Evolutionary conservation across 2,113 vertebrate genomes (phyloP), one percentile per base, ranked within the genome.

Genomic region (Nicator chloris): DNA sequence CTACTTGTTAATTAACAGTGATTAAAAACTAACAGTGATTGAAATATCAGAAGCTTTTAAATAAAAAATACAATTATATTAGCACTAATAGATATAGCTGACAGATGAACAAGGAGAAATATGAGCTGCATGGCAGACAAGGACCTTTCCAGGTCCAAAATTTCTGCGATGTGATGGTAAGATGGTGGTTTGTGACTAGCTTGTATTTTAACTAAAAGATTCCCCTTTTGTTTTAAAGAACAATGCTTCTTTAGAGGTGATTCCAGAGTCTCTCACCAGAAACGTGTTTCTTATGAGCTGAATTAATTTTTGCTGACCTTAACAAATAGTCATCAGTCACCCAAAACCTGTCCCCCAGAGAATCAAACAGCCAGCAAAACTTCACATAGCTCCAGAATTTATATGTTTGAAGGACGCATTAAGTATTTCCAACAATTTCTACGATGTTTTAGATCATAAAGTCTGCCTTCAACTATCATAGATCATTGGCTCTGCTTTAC

Each of bases 361-460:
- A 82, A 69, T 78, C 77, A 87, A 91, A 82, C 27, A 94, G 47
- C 37, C 82, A 92, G 69, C 0, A 8, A 90, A 92, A 92, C 45
- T 78, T 93, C 70, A 73, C 63, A 66, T 2, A 75, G 66, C 56
- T 90, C 66, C 59, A 77, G 35, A 95, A 94, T 96, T 86, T 93
- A 89, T 93, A 83, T 86, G 44, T 82, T 89, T 90, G 91, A 90
- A 94, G 89, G 84, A 93, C 71, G 51, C 71, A 87, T 95, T 88
- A 92, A 80, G 80, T 92, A 95, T 95, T 97, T 96, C 93, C 95
- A 97, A 92, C 63, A 64, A 72, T 81, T 96, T 92, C 91, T 78
- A 81, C 70, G 70, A 92, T 87, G 80, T 65, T 96, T 96, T 88
- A 96, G 83, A 83, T 65, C 76, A 91, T 93, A 86, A 96, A 94